A percentile compares a stretch with the other conserved stretches of the same genome.
phyloP scores from a whole-genome alignment of 2,888 invertebrate species.

The Craniophora ligustri region DNA sequence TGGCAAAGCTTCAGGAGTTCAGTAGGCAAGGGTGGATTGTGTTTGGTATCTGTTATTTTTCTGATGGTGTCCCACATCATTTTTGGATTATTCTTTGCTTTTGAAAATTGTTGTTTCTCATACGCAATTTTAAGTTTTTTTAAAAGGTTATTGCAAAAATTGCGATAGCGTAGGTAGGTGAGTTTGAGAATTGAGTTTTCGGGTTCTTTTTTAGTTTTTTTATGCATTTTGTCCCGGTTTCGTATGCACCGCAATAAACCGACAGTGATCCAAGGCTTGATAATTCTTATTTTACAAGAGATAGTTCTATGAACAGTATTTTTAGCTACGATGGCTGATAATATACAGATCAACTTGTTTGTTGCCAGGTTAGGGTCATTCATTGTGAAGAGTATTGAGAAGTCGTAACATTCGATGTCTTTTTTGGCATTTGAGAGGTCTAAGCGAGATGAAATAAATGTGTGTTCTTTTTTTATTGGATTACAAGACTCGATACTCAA shows the following conservation, averaged over 20 bases:
- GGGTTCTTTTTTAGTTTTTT: not conserved
- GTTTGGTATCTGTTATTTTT: too few species aligned
- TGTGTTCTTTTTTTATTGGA: too few species aligned
- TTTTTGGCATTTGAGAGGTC: not conserved
- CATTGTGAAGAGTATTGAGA: not conserved
- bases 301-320: not conserved
- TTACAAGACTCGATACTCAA: not conserved
- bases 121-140: not conserved
- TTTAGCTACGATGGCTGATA: not conserved
- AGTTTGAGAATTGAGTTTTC: not conserved
- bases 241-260: not conserved
- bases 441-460: not conserved
- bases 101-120: not conserved
- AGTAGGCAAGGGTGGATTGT: too few species aligned
- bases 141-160: slow-evolving; percentile 4
- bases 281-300: not conserved
- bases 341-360: not conserved
- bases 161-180: slow-evolving; percentile 3
- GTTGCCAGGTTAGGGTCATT: not conserved
- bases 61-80: too few species aligned
- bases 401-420: not conserved
- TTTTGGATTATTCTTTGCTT: too few species aligned
- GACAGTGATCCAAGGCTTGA: not conserved
- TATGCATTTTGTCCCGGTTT: not conserved
- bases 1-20: too few species aligned